Evolutionary conservation across 2,113 vertebrate species (phyloP).

Genomic region (Ceyx melanurus): DNA sequence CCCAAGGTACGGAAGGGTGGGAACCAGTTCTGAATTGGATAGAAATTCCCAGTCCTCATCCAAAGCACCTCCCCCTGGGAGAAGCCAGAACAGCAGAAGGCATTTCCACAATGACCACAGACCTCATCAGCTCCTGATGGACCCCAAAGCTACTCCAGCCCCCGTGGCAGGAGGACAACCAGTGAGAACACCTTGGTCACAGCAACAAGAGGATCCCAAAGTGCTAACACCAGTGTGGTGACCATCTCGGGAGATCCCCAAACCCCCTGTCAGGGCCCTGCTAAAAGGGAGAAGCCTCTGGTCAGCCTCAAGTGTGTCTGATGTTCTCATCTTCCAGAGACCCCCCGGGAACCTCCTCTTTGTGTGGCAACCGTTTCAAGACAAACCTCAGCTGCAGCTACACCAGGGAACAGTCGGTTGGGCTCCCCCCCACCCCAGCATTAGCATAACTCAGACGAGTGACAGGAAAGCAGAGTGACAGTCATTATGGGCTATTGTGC

Average conservation of each 20-base stretch:
- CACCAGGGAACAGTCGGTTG: background rate
- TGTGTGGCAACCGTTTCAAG: background rate
- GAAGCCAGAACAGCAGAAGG: conserved; percentile 34
- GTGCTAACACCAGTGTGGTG: background rate
- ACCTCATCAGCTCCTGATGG: background rate
- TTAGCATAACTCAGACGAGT: conserved; percentile 8
- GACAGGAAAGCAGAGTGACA: background rate
- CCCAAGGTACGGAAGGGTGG: background rate
- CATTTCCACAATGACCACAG: background rate
- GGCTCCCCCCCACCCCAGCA: background rate
- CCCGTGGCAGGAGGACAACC: background rate
- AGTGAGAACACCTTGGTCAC: background rate
- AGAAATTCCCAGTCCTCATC: conserved; percentile 41
- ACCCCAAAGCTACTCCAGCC: background rate
- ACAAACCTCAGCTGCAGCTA: background rate
- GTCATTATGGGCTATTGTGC: background rate
- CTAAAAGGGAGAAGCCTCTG: background rate
- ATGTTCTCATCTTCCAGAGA: background rate
- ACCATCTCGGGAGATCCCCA: background rate
- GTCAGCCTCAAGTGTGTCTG: background rate
- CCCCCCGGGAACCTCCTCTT: background rate
- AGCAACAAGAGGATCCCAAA: background rate
- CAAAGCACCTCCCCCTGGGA: conserved; percentile 66
- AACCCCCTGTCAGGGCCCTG: background rate
- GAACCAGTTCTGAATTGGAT: conserved; percentile 46